Conservation (phyloP, 1,140 invertebrate genomes). For the Penaeus japonicus region DNA sequence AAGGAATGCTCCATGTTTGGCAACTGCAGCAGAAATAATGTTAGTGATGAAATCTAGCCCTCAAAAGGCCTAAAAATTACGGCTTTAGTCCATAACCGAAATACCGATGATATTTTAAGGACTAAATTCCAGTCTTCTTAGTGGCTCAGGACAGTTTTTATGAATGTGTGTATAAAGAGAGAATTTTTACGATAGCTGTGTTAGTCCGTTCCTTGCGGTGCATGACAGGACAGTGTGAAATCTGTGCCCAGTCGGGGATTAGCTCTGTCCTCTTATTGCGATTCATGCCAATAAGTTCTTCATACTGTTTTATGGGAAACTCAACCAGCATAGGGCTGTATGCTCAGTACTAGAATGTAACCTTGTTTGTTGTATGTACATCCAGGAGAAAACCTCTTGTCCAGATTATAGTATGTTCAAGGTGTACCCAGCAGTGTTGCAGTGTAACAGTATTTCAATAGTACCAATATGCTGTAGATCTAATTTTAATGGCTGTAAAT, state of each 20-base stretch:
- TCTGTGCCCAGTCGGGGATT: not conserved
- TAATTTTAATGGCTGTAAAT: too few species aligned
- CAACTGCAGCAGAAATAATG: too few species aligned
- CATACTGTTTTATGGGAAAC: constrained; percentile 28
- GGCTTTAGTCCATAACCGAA: not conserved
- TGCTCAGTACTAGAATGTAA: constrained; percentile 24
- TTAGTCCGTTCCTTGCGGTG: constrained; percentile 25
- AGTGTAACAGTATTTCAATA: too few species aligned
- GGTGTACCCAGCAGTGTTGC: not conserved
- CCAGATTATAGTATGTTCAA: constrained; percentile 2
- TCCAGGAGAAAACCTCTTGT: not conserved
- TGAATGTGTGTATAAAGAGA: constrained; percentile 38
- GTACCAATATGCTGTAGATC: too few species aligned
- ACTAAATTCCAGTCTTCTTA: constrained; percentile 48
- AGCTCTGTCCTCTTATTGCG: not conserved
- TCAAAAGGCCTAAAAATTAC: too few species aligned
- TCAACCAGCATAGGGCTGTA: constrained; percentile 28
- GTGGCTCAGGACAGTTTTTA: constrained; percentile 46
- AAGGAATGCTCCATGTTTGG: too few species aligned
- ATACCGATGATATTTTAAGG: constrained; percentile 31
- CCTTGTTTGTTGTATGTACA: not conserved
- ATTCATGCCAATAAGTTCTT: not conserved
- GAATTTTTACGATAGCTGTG: constrained; percentile 30
- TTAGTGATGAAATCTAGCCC: too few species aligned
- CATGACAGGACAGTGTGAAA: not conserved